Evolutionary conservation across 2,888 invertebrate genomes (phyloP).

Genomic region (Orthosia gracilis): DNA sequence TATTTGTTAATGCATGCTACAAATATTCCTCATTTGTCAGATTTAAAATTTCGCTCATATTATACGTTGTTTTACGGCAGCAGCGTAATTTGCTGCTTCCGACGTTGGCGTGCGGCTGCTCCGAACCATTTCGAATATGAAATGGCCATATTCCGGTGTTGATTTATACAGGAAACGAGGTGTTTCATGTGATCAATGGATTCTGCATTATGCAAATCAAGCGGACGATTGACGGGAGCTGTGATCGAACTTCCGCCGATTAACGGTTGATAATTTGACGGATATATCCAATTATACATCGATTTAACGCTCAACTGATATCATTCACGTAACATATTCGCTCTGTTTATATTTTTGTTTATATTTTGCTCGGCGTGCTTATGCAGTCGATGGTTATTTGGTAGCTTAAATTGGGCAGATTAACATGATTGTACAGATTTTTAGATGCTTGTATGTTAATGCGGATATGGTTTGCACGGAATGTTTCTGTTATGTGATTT

Average conservation of each 20-base stretch:
- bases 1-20: slow-evolving; percentile 31
- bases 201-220: slow-evolving; percentile 66
- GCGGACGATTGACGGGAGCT: slow-evolving; percentile 64
- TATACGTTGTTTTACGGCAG: slow-evolving; percentile 57
- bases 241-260: slow-evolving; percentile 76
- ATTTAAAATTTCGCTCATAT: slow-evolving; percentile 53
- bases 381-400: slow-evolving; percentile 25
- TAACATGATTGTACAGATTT: slow-evolving; percentile 29
- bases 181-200: slow-evolving; percentile 74
- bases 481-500: slow-evolving; percentile 36
- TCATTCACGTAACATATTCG: slow-evolving; percentile 51
- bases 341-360: slow-evolving; percentile 48
- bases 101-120: slow-evolving; percentile 76
- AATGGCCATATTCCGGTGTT: slow-evolving; percentile 76
- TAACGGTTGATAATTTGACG: slow-evolving; percentile 64
- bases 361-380: slow-evolving; percentile 36
- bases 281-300: slow-evolving; percentile 61
- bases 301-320: slow-evolving; percentile 56
- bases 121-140: slow-evolving; percentile 74
- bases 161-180: slow-evolving; percentile 77
- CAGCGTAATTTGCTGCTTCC: slow-evolving; percentile 77
- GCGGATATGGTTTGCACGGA: slow-evolving; percentile 18
- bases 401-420: slow-evolving; percentile 41
- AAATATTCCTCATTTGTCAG: slow-evolving; percentile 50
- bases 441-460: slow-evolving; percentile 30